These are phyloP conservation scores for Aculops lycopersici DNA, from an alignment of 1,140 invertebrate species.

Conservation along the genomic window DNA sequence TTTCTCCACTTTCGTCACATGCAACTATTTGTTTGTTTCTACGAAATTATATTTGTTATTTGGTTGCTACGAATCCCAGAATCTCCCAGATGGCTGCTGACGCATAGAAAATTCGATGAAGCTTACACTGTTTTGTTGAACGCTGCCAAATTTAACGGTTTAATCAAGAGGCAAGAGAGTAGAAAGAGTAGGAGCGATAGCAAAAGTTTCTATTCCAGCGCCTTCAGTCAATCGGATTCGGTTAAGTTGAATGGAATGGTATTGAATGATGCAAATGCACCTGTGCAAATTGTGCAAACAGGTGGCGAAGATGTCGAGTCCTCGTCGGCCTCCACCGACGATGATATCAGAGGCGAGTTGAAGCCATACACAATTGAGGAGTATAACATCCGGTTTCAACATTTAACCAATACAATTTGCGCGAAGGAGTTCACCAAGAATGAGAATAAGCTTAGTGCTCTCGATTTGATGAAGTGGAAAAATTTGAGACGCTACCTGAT, in stretches of 20 bases:
- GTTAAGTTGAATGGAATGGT: constrained; percentile 1
- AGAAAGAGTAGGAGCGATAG: too few relatives aligned
- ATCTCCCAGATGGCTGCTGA: constrained; percentile 8
- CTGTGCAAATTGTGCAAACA: too few relatives aligned
- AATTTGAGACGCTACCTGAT: constrained; percentile 9
- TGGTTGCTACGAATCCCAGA: constrained; percentile 2
- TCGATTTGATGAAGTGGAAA: constrained; percentile 8
- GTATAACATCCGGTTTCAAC: background rate
- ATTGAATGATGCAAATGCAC: background rate
- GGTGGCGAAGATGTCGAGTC: background rate
- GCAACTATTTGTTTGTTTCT: constrained; percentile 20
- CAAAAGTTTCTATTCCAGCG: too few relatives aligned
- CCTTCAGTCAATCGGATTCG: background rate
- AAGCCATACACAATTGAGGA: background rate
- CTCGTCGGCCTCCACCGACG: background rate
- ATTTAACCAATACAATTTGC: background rate
- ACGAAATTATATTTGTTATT: constrained; percentile 2
- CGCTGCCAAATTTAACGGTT: constrained; percentile 4
- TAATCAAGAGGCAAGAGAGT: too few relatives aligned
- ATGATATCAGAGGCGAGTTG: background rate
- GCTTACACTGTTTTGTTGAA: constrained; percentile 3
- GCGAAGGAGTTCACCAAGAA: constrained; percentile 2
- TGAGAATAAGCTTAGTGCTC: background rate
- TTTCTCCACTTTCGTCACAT: constrained; percentile 36
- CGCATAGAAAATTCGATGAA: constrained; percentile 1